Evolutionary conservation across 2,113 vertebrate genomes (phyloP).

Genomic region (Nyctereutes procyonoides): DNA sequence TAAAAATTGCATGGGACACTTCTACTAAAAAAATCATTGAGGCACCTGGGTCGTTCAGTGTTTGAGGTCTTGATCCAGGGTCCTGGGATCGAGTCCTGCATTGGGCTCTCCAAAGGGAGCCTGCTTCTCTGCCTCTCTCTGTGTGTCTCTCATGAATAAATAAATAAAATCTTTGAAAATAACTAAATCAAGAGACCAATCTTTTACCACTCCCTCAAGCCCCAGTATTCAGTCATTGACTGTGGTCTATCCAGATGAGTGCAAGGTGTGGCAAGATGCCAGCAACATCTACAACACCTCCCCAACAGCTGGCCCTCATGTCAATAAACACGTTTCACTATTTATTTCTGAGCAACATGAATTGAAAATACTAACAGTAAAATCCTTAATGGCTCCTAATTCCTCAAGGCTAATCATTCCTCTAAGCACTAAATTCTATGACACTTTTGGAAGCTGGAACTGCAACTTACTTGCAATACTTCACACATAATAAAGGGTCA

Average conservation of each 20-base stretch:
- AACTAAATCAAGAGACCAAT: not conserved
- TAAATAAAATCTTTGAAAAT: too few relatives aligned
- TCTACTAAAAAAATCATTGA: not conserved
- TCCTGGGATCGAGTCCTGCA: too few relatives aligned
- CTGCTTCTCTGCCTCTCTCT: too few relatives aligned
- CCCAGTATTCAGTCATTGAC: not conserved
- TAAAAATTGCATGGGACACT: not conserved
- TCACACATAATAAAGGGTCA: not conserved
- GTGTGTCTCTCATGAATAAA: too few relatives aligned
- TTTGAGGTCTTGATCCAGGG: too few relatives aligned
- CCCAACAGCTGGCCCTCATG: not conserved
- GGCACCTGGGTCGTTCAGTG: too few relatives aligned
- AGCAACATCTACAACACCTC: not conserved
- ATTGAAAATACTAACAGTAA: not conserved
- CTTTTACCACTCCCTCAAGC: not conserved
- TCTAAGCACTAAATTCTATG: not conserved
- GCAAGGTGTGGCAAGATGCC: not conserved
- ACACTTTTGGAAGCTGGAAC: not conserved
- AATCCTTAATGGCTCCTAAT: not conserved
- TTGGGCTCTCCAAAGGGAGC: too few relatives aligned
- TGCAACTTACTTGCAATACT: not conserved
- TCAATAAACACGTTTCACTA: not conserved
- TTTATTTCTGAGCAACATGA: not conserved
- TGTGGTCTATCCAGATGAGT: not conserved
- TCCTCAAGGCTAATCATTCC: not conserved